phyloP scores from a whole-genome alignment of 2,888 invertebrate genomes.

The Aphodius granarius region DNA sequence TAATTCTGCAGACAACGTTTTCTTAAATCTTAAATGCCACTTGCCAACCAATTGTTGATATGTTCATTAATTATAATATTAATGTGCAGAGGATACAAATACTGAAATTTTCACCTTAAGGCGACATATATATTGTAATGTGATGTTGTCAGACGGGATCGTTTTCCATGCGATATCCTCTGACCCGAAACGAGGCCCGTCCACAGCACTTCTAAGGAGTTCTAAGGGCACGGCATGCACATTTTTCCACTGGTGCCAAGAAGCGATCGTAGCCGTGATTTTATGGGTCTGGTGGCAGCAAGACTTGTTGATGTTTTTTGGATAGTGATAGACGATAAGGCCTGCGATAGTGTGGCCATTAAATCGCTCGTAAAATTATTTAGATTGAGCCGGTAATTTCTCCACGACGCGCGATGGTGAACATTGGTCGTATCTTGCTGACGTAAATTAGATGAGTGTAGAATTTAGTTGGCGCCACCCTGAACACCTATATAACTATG shows the following conservation, averaged over 20 bases:
- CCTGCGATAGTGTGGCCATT: conserved; percentile 27
- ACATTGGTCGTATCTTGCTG: conserved; percentile 7
- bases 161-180: conserved; percentile 37
- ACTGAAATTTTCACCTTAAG: conserved; percentile 1
- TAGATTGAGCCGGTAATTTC: conserved; percentile 38
- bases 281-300: conserved; percentile 43
- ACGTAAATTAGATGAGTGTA: conserved; percentile 2
- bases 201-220: conserved; percentile 39
- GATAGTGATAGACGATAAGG: conserved; percentile 37
- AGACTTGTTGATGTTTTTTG: conserved; percentile 40
- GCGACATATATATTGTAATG: conserved; percentile 6
- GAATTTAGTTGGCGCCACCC: no score
- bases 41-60: no score
- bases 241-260: conserved; percentile 37
- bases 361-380: conserved; percentile 39
- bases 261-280: conserved; percentile 22
- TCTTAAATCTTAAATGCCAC: no score
- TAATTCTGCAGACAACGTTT: no score
- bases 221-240: conserved; percentile 31
- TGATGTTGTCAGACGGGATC: conserved; percentile 12
- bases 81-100: no score
- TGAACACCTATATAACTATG: no score
- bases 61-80: no score
- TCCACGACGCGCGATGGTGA: conserved; percentile 21
- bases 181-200: conserved; percentile 35